Conservation (phyloP, 2,888 invertebrate genomes). For the Lutraria lutraria region DNA sequence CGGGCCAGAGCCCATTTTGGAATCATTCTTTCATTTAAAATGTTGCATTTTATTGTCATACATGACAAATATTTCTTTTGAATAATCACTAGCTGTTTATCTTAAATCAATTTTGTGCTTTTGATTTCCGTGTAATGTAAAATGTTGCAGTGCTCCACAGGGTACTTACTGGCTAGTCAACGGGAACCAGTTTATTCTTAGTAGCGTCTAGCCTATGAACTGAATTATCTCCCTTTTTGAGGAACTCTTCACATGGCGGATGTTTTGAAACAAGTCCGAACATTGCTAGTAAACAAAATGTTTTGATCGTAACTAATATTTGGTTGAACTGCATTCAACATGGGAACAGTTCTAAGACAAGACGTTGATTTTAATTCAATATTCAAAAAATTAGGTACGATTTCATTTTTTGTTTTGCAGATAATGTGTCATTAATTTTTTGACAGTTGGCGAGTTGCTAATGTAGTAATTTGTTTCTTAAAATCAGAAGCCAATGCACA, state of each 20-base stretch:
- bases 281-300: constrained; percentile 46
- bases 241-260: constrained; percentile 70
- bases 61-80: too few relatives aligned
- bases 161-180: too few relatives aligned
- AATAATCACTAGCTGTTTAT: too few relatives aligned
- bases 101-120: too few relatives aligned
- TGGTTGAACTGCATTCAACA: constrained; percentile 22
- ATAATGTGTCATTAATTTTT: neutral
- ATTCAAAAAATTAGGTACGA: constrained; percentile 80
- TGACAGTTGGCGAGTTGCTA: neutral
- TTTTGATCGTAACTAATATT: neutral
- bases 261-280: constrained; percentile 80
- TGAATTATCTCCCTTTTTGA: constrained; percentile 23
- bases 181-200: neutral
- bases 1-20: too few relatives aligned
- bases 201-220: neutral
- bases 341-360: constrained; percentile 71
- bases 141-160: too few relatives aligned
- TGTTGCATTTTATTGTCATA: too few relatives aligned
- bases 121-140: too few relatives aligned
- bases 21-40: too few relatives aligned
- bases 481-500: too few relatives aligned
- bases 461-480: too few relatives aligned
- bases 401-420: neutral
- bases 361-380: constrained; percentile 81